These are phyloP conservation scores for Drosophila sturtevanti DNA, from an alignment of 1,140 invertebrate genomes.

Conservation along the genomic window DNA sequence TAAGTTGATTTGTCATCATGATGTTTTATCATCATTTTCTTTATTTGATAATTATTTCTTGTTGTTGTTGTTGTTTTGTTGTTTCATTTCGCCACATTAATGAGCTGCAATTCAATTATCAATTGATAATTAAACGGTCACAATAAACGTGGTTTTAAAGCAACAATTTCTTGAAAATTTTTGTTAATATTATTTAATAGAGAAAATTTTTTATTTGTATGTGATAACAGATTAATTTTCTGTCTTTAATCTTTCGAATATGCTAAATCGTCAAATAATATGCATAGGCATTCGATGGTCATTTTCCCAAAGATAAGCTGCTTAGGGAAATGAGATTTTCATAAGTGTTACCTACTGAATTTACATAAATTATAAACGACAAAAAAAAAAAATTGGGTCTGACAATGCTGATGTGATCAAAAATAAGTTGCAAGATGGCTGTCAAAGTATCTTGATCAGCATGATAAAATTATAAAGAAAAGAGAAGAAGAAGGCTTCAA, in stretches of 20 bases:
- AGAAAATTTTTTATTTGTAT: neutral
- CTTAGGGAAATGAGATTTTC: neutral
- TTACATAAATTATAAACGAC: neutral
- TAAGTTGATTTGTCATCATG: slow-evolving; percentile 57
- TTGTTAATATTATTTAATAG: neutral
- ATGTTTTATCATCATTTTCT: slow-evolving; percentile 38
- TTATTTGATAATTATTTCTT: neutral
- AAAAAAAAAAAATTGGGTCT: neutral
- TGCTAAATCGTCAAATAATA: neutral
- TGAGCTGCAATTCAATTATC: too few species aligned
- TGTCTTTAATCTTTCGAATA: neutral
- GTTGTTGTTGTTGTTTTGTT: too few species aligned
- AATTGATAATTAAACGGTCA: too few species aligned
- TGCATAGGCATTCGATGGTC: too few species aligned
- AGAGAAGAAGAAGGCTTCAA: too few species aligned
- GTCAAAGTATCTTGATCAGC: neutral
- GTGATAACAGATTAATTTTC: neutral
- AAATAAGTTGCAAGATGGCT: neutral
- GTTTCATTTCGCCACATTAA: neutral
- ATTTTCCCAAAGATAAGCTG: neutral
- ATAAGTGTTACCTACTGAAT: neutral
- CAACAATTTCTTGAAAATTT: neutral
- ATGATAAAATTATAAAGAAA: too few species aligned
- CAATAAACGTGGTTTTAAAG: too few species aligned
- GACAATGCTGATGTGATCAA: neutral